Percentiles rank a stretch among this genome's conserved stretches.
Conservation (phyloP, 2,113 vertebrate species). For the Gila orcuttii region DNA sequence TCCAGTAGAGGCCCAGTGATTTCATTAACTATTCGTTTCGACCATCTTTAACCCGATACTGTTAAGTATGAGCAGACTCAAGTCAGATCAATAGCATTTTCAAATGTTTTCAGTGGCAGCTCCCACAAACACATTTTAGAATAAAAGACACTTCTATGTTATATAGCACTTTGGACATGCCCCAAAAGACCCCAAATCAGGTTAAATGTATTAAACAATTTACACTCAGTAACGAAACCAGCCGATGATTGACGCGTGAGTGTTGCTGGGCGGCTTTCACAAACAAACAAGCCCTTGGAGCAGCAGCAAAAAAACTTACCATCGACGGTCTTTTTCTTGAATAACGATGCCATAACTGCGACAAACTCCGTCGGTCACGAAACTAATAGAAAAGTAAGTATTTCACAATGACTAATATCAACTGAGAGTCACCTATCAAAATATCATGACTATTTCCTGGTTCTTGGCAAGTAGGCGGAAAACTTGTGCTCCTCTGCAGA, state of each 20-base stretch:
- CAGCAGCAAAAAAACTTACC: slow-evolving; percentile 69
- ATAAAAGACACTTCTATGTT: background rate
- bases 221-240: background rate
- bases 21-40: background rate
- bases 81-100: background rate
- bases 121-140: background rate
- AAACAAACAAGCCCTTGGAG: background rate
- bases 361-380: slow-evolving; percentile 2
- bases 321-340: slow-evolving; percentile 87
- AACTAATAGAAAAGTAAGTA: background rate
- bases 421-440: slow-evolving; percentile 15
- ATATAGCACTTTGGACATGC: background rate
- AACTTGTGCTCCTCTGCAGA: background rate
- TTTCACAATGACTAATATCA: background rate
- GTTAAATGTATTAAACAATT: background rate
- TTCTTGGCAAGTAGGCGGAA: slow-evolving; percentile 42
- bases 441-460: slow-evolving; percentile 57
- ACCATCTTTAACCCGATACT: background rate
- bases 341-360: slow-evolving; percentile 79
- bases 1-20: background rate
- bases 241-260: background rate
- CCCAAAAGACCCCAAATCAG: background rate
- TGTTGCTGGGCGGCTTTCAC: slow-evolving; percentile 6
- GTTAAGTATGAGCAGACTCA: background rate
- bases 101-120: background rate